A percentile compares a stretch with the other conserved stretches of the same genome.
These are phyloP conservation scores for Prenolepis imparis DNA, from an alignment of 2,888 invertebrate species.

Conservation along the genomic window DNA sequence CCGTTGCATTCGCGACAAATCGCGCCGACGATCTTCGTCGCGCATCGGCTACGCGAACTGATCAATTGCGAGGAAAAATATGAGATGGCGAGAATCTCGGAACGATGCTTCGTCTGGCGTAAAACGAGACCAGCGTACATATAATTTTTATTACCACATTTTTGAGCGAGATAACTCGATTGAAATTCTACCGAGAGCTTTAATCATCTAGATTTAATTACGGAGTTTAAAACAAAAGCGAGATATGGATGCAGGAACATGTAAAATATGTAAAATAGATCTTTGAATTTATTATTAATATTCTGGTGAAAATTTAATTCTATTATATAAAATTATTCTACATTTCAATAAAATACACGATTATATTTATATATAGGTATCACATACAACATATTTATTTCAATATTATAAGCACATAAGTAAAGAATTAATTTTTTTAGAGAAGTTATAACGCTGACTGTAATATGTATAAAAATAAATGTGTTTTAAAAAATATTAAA, in stretches of 20 bases:
- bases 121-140: constrained; percentile 5
- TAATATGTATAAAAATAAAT: neutral
- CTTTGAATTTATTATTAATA: neutral
- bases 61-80: constrained; percentile 44
- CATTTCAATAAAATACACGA: neutral
- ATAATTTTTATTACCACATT: constrained; percentile 10
- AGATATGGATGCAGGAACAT: neutral
- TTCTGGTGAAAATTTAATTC: neutral
- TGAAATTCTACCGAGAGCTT: neutral
- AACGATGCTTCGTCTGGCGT: neutral
- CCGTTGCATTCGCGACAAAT: constrained; percentile 62
- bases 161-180: neutral
- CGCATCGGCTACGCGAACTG: constrained; percentile 38
- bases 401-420: neutral
- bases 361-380: constrained; percentile 6
- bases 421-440: neutral
- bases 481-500: too few relatives aligned
- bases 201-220: constrained; percentile 16
- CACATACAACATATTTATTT: neutral
- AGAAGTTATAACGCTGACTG: neutral
- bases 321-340: neutral
- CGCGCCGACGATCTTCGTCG: constrained; percentile 19
- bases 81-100: neutral
- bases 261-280: neutral
- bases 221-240: neutral